Base-by-base conservation (phyloP, 2,797 vertebrate genomes). In the Xiphophorus birchmanni region DNA sequence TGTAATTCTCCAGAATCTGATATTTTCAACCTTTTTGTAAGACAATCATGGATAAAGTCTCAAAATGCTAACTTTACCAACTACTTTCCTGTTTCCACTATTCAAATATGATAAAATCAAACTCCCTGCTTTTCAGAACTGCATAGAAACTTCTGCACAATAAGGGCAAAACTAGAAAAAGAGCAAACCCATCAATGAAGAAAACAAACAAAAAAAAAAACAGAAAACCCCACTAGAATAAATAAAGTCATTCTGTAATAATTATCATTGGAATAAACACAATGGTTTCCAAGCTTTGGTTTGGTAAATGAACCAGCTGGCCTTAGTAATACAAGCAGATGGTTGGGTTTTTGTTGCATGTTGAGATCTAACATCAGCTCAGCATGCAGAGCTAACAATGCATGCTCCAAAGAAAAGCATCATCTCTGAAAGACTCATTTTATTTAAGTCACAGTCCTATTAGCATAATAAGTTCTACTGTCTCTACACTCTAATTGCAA, bases 311-410 rank as follows among this genome's bases (percentile, higher is more conserved):
- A 83, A 79, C 50, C 78, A 84, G 82, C 73, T 84, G 86, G 78
- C 75, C 50, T 37, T 32, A 76, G 50, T 29, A 86, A 84, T 71
- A 75, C 40, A 65, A 65, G 32, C 87, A 90, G n/a, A 91, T 87
- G 84, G 84, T 87, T 80, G 60, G 11, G 1, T 18, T 75, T 75
- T 56, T 56, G 52, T 78, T 81, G 78, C 74, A 54, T 42, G 56
- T 72, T 87, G 76, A 58, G 56, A 60, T 76, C 35, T 47, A 71
- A 73, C 78, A 81, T 79, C 74, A 67, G 67, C 75, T 80, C 82
- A 79, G 50, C 80, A 81, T 60, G 77, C 76, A 76, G 82, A 84
- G 80, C 56, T 18, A 71, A 81, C 60, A 65, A 65, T 35, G 32
- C 60, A 60, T 65, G 29, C 13, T 65, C 60, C 35, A 65, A 65